phyloP scores from a whole-genome alignment of 2,113 vertebrate species.

The Plecturocebus donacophilus region DNA sequence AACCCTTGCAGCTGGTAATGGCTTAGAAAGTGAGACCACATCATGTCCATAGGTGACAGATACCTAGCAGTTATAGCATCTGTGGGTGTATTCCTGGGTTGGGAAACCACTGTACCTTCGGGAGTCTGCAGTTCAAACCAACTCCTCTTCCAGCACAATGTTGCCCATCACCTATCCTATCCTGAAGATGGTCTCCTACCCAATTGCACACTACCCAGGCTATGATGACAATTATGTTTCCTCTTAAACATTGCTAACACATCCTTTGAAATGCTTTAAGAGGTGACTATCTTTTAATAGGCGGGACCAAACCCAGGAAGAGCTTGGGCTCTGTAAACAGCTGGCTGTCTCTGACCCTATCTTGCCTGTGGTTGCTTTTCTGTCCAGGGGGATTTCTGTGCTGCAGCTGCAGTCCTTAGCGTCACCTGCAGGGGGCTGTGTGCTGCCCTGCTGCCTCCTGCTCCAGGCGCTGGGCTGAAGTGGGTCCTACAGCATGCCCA shows the following conservation, averaged over 20 bases:
- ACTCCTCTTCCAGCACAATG: not conserved
- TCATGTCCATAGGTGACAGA: fast-evolving
- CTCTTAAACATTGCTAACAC: not conserved
- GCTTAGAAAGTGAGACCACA: not conserved
- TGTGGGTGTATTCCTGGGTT: fast-evolving
- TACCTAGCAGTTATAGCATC: fast-evolving
- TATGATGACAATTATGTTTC: not conserved
- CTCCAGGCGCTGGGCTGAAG: not conserved
- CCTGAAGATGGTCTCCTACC: not conserved
- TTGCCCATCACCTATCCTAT: not conserved
- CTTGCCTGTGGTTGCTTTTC: not conserved
- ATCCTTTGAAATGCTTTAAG: not conserved
- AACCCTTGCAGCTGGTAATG: not conserved
- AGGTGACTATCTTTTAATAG: not conserved
- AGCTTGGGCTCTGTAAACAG: not conserved
- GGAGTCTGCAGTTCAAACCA: too few species aligned
- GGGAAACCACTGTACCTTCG: not conserved
- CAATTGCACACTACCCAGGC: not conserved
- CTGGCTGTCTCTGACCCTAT: not conserved
- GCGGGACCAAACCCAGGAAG: not conserved
- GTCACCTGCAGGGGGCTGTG: not conserved
- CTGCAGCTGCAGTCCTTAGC: not conserved
- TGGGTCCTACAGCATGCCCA: fast-evolving
- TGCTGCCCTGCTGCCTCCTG: fast-evolving
- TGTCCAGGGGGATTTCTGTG: not conserved